Conservation (phyloP, 2,113 vertebrate species). For the Uropsilus gracilis region DNA sequence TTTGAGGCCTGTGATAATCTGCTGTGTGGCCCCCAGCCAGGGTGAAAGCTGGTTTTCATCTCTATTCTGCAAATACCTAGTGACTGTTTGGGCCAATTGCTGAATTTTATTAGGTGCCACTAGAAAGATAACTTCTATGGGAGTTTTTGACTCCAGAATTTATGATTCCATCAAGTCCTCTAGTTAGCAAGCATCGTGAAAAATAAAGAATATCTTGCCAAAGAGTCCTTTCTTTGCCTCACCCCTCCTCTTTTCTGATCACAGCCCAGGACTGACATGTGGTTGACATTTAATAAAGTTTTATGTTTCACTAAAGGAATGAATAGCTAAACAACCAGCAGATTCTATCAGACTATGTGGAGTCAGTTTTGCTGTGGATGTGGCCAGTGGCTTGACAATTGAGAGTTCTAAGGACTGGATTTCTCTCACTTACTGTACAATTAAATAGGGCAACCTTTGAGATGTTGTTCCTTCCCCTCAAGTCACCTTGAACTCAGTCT, state of each 20-base stretch:
- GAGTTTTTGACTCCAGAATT: background rate
- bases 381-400: rapidly evolving
- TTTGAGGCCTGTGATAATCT: background rate
- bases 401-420: background rate
- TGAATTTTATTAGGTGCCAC: background rate
- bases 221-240: background rate
- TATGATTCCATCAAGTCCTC: background rate
- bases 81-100: background rate
- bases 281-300: background rate
- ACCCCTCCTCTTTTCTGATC: background rate
- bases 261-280: rapidly evolving
- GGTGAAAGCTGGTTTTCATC: background rate
- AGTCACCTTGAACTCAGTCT: background rate
- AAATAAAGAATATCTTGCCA: background rate
- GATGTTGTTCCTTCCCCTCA: background rate
- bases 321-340: background rate
- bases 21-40: background rate
- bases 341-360: background rate
- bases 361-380: background rate
- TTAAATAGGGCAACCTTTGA: background rate
- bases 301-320: background rate
- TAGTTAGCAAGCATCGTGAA: background rate
- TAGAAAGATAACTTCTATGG: background rate
- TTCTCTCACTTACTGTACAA: background rate
- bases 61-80: background rate